Base-by-base conservation (phyloP, 64 coral and sea anemone species). In the Montipora cactus region DNA sequence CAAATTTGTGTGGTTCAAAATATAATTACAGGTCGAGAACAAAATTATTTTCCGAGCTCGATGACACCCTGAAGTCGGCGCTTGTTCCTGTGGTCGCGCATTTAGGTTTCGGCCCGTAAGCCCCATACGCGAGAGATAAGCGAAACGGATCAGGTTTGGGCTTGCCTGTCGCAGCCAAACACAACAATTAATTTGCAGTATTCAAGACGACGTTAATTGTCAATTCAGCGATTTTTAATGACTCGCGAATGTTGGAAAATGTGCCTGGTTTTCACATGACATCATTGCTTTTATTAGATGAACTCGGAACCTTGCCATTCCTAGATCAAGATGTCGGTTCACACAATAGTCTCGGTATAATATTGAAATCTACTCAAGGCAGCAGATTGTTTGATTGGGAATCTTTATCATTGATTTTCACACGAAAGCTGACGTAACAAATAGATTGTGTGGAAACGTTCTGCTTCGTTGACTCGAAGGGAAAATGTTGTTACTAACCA, bases 241-340 rank as follows among this genome's bases (percentile, higher is more conserved):
- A 8, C 53, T 47, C 28, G 8, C 37, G 74, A 76, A 47, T 2
- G 6, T 2, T 8, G 10, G 19, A 20, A 15, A 71, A 15, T 71
- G 45, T 49, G 14, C 11, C 5, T 47, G 82, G n/a, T 12, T 86
- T 86, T 86, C 82, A 71, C 82, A 71, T 67, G 82, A 85, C 82
- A 85, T 71, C 79, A 85, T 49, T 22, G 44, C 64, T 49, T 44
- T 70, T 49, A 85, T 69, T 85, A 85, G 19, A 67, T 21, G 4
- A 23, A 15, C 66, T 15, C 7, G n/a, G 45, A 28, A 67, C 61
- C 15, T 46, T 84, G 59, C 68, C 37, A 37, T 37, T 37, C 37
- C 37, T 37, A 37, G 37, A 37, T 37, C 37, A 37, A 37, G 37
- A 37, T 37, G 37, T 37, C 37, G 37, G 68, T 71, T 68, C 18